Base-by-base conservation (phyloP, 2,888 invertebrate genomes). In the Drosophila lacicola region DNA sequence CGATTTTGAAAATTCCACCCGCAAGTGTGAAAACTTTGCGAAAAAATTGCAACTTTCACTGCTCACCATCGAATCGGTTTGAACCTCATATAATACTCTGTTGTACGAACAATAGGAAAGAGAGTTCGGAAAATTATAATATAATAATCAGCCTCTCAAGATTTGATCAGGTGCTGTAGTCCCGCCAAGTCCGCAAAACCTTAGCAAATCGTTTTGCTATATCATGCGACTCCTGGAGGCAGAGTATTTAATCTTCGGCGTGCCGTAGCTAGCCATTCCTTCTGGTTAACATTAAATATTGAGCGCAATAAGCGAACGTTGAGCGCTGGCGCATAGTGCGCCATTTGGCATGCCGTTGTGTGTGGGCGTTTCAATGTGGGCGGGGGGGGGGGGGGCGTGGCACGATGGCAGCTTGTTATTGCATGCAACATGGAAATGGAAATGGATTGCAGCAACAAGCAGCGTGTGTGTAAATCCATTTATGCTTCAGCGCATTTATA, bases 391-490 rank as follows among this genome's bases (percentile, higher is more conserved):
- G 36, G 41, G 42, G 67, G 47, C 44, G 61, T 45, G 62, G 44
- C 39, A 19, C n/a, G 54, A 49, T 42, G 46, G 42, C 11, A 41
- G 63, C 55, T 54, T 60, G 70, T 78, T 68, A 46, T 67, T 76
- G 79, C 85, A 82, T 87, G 86, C 86, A 76, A 76, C 87, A 86
- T 81, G 86, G 73, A 51, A 69, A 53, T 76, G 78, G 50, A 63
- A 75, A 68, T 76, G 73, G 61, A 80, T 64, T 73, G 70, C 47
- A 74, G 82, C 82, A 85, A 82, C 88, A 79, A 85, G 73, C 86
- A 55, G 83, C 72, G 72, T 86, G 84, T 80, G 83, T 82, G 89
- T 86, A 86, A 84, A 88, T 80, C 83, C 87, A 83, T 88, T 86
- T 83, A 82, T 82, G 89, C 89, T 67, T 71, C 87, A 82, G 71